Base-by-base conservation (phyloP, 1,140 invertebrate species). In the Drosophila santomea region DNA sequence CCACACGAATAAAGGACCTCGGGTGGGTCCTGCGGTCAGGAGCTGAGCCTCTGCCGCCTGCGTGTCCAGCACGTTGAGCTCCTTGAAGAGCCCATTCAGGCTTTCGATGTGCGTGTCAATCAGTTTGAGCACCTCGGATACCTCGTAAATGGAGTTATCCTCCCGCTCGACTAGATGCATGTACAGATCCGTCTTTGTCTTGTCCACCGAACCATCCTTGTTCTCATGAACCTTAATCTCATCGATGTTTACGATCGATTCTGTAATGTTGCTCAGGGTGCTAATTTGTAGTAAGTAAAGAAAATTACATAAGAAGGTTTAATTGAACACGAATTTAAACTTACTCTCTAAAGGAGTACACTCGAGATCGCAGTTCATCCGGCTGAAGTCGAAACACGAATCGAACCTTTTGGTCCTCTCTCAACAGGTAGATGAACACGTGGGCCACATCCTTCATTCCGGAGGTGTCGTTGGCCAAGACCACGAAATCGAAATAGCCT, bases 401-500 rank as follows among this genome's bases (percentile, higher is more conserved):
- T 79, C 96, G 94, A 2, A 99, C 97, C 76, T 97, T 94, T 93
- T 99, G 98, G 93, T 98, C 97, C 93, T 98, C 97, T 52, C 98
- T 93, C 0, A 99, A 92, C 1, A 99, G 93, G 91, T 99, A 99
- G 80, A 99, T 98, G 60, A 97, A 97, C 2, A 97, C 96, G 81
- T 95, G 95, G 0, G 97, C 96, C 45, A 94, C 95, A 90, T 97
- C 97, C 68, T 94, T 93, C 36, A 97, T 93, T 10, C 97, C 97
- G 25, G 95, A 95, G 0, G 96, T 96, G 90, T 99, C 98, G 86
- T 97, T 97, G 2, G 96, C 97, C 51, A 96, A 82, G 1, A 98
- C 95, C 96, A 96, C 95, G 83, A 99, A 98, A 91, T 98, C 96
- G 93, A 99, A 99, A 92, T 98, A 98, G 54, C 98, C 98, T 92